Evolutionary conservation across 2,113 vertebrate species (phyloP), one percentile per base, ranked within the genome.

Genomic region (Phylloscopus trochiloides): DNA sequence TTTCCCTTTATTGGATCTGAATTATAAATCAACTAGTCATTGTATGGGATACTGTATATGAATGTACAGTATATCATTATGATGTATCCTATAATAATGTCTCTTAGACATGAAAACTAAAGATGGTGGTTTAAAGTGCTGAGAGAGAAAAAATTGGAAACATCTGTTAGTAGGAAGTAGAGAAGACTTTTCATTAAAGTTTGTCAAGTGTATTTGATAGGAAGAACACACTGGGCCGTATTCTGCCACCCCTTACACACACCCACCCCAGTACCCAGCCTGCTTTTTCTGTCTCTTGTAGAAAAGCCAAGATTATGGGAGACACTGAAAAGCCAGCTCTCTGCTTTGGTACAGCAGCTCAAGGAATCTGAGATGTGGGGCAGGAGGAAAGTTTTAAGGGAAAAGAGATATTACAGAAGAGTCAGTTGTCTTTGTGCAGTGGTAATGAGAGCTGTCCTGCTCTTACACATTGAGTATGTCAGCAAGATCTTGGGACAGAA

Each of bases 31-130:
- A 98, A 97, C 96, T 95, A 97, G 95, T 94, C 86, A 96, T 97
- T 95, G 97, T 97, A 97, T 97, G 97, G 96, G 97, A 96, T 96
- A 95, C 96, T 97, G 96, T 97, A 97, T 97, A 97, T 97, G 97
- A 98, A 97, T 97, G 96, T 96, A 97, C 97, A 98, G 94, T 97
- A 97, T 97, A 96, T 97, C 97, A 98, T 97, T 98, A 98, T 97
- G 97, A 98, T 97, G 94, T 97, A 98, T 98, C 97, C 97, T 97
- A 97, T 97, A 98, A 98, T 98, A 97, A 98, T 98, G 97, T 97
- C 97, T 98, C 98, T 98, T 98, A 96, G 94, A 97, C 97, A 98
- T 97, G 97, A 98, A 98, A 96, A 97, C 97, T 97, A 97, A 98
- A 98, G 98, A 98, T 98, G 96, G 96, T 96, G 94, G 96, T 97